Evolutionary conservation across 2,797 vertebrate species (phyloP).

Genomic region (Sternotherus odoratus): DNA sequence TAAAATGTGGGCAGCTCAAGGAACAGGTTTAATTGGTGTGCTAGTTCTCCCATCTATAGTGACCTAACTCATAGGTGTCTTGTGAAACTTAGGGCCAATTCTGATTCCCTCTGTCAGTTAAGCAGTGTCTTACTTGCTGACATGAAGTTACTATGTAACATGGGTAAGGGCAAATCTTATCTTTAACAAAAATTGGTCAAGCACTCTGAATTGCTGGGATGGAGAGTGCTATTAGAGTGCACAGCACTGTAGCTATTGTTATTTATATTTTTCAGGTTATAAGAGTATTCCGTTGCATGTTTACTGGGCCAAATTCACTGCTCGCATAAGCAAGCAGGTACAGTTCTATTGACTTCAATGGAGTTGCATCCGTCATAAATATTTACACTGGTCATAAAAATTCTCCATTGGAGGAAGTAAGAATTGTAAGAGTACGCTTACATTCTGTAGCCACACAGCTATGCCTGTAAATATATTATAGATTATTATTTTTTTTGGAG

Average conservation of each 20-base stretch:
- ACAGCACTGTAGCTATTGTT: background rate
- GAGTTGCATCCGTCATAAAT: background rate
- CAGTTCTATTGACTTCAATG: background rate
- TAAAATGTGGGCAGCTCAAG: too few relatives aligned
- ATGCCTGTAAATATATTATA: background rate
- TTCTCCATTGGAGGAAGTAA: background rate
- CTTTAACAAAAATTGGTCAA: background rate
- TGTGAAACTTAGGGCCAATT: slow-evolving; percentile 22
- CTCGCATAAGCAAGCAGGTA: background rate
- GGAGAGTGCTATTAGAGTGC: fast-evolving
- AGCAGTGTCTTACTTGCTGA: slow-evolving; percentile 36
- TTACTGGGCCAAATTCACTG: background rate
- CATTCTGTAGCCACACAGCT: background rate
- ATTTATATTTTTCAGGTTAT: background rate
- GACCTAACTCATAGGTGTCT: background rate
- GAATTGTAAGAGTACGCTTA: slow-evolving; percentile 13
- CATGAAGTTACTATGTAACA: background rate
- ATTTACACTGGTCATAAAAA: background rate
- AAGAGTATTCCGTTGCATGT: background rate
- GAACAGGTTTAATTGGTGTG: background rate
- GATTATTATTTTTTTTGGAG: background rate
- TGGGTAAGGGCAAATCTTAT: background rate
- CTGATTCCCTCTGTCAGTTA: slow-evolving; percentile 6
- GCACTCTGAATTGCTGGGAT: fast-evolving
- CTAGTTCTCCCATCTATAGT: background rate